Evolutionary conservation across 2,888 invertebrate genomes (phyloP), one percentile per base, ranked within the genome.

Genomic region (Temnothorax unifasciatus): DNA sequence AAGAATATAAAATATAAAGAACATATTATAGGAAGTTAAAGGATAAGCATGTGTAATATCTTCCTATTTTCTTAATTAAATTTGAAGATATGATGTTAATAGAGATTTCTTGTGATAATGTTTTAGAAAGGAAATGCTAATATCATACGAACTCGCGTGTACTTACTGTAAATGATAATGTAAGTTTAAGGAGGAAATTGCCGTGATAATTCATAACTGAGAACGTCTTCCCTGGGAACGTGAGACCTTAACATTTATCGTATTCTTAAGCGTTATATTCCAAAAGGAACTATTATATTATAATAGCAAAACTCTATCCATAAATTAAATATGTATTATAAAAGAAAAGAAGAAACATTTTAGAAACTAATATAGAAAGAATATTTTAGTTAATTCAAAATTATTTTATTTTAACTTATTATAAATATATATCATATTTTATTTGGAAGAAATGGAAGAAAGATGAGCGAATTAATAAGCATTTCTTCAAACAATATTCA

Each of bases 151-250:
- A 59, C 59, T 74, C 59, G 29, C n/a, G 59, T 74, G 29, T 74
- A 74, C 25, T 29, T 68, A 50, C 25, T 41, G 41, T 61, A 25
- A 74, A 74, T 29, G 61, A 74, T 74, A 74, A 74, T 61, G 29
- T 74, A 74, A 61, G n/a, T 74, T 74, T 25, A 74, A 61, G 74
- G 18, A 74, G 59, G 61, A 74, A 44, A 74, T 61, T 74, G 41
- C 59, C n/a, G 25, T 61, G 41, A 74, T 61, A 74, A 74, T 74
- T 74, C 11, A 69, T 61, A 61, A 59, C 59, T 74, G 25, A 21
- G 52, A 54, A 54, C 18, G 50, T 21, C 41, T 61, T 74, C 8
- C 25, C 15, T n/a, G 29, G 44, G 61, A 74, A 59, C 25, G 21
- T 5, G 41, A 59, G 41, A 59, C 41, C 41, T 74, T 61, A 74